Base-by-base conservation (phyloP, 1,140 invertebrate genomes). In the Mizuhopecten yessoensis region DNA sequence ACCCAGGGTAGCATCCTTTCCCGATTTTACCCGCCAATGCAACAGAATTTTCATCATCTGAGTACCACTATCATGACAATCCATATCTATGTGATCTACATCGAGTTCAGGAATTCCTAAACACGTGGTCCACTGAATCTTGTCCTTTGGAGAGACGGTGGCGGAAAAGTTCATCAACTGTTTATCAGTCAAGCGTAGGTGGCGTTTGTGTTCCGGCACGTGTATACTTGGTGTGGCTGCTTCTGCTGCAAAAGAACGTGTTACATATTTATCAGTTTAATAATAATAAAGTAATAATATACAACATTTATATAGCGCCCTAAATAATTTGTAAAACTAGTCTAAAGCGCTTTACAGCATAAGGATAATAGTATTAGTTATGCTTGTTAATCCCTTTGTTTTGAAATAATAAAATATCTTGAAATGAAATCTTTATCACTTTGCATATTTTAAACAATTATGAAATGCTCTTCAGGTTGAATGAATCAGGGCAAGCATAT, bases 21-120 rank as follows among this genome's bases (percentile, higher is more conserved):
- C 45, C 5, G 23, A n/a, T 75, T 13, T 75, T 17, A 0, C 29
- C 17, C 5, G 5, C 57, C 57, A 75, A 7, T 11, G 5, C 5
- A 75, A 29, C n/a, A 75, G n/a, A 75, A 75, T 75, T n/a, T 75
- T n/a, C 23, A 75, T 29, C 57, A 75, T 75, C n/a, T 75, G 57
- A 5, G 57, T 75, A 29, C 1, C 9, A n/a, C 57, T 17, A n/a
- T 29, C 0, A 0, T 9, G 23, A 29, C 29, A 5, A 7, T 75
- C 57, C 15, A 75, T n/a, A 29, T 75, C 57, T 75, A 75, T 75
- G n/a, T n/a, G 23, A 0, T 75, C 57, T 17, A n/a, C 23, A 9
- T 75, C 57, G 1, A 0, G 23, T 13, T 75, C 23, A 1, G 23
- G 5, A 9, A 75, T 13, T 5, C 57, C 57, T 29, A 75, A 29